Base-by-base conservation (phyloP, 2,797 vertebrate species). In the Gadopsis marmoratus region DNA sequence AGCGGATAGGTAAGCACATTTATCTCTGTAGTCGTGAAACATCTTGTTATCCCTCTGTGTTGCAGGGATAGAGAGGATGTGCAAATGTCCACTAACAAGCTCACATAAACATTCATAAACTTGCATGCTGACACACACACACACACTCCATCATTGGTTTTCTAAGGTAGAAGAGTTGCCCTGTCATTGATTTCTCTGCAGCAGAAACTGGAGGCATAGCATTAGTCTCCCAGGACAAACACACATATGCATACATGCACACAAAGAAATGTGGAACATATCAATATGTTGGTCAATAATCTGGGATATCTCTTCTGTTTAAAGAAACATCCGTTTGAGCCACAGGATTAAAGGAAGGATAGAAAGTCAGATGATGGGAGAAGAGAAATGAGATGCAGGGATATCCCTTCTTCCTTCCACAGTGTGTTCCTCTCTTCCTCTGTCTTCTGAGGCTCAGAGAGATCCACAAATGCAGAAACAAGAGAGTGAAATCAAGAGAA, bases 101-200 rank as follows among this genome's bases (percentile, higher is more conserved):
- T 47, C 56, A 10, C 35, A 64, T 45, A 72, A 78, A 78, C 81
- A 70, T 74, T 74, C 0, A 39, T 9, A 29, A 51, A 67, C 39
- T 10, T 23, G 19, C 33, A 50, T 3, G 39, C 37, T 7, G 41
- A 79, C 29, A n/a, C 31, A 60, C 56, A 31, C 82, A 51, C 35
- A 37, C 35, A 75, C 56, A 69, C 45, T 54, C 55, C 35, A 26
- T 86, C 81, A 78, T 83, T 82, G 83, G 62, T 67, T 89, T 88
- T 90, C 76, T 79, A 67, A 84, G 83, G 76, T 82, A 79, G 85
- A 83, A 71, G 72, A 71, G 60, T 78, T 83, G 86, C 74, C 83
- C 82, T 77, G 82, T 74, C 88, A 94, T 94, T 88, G 92, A 94
- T 94, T 94, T 91, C 85, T 86, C 83, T 91, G 91, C 89, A 86